A percentile compares a stretch with the other conserved stretches of the same genome.
Evolutionary conservation across 2,797 vertebrate genomes (phyloP).

Genomic region (Crax fasciolata): DNA sequence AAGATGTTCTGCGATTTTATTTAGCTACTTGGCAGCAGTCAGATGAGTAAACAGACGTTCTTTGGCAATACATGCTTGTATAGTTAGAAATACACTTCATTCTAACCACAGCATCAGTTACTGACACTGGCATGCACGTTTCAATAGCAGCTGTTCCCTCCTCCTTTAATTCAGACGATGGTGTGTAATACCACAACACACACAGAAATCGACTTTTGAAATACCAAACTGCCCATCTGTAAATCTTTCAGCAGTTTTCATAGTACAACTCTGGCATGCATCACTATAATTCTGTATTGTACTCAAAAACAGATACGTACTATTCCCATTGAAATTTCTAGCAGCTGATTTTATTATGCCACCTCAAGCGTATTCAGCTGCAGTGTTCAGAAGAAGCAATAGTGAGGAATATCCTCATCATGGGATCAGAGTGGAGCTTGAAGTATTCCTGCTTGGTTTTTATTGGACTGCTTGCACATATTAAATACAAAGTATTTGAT

Average conservation of each 20-base stretch:
- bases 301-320: background rate
- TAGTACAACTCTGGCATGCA: background rate
- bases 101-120: background rate
- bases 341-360: constrained; percentile 3
- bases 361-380: background rate
- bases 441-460: background rate
- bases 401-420: background rate
- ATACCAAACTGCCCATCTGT: background rate
- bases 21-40: background rate
- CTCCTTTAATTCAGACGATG: background rate
- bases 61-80: background rate
- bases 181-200: background rate
- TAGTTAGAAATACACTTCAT: constrained; percentile 10
- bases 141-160: background rate
- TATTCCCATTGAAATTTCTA: constrained; percentile 11
- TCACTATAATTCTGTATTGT: background rate
- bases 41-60: background rate
- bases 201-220: constrained; percentile 6
- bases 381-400: background rate
- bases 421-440: background rate
- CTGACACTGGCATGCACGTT: background rate
- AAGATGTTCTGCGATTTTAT: background rate
- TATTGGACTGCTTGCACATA: background rate
- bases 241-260: background rate
- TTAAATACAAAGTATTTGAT: background rate